Evolutionary conservation across 2,888 invertebrate genomes (phyloP), one percentile per base, ranked within the genome.

Genomic region (Caenorhabditis macrosperma): DNA sequence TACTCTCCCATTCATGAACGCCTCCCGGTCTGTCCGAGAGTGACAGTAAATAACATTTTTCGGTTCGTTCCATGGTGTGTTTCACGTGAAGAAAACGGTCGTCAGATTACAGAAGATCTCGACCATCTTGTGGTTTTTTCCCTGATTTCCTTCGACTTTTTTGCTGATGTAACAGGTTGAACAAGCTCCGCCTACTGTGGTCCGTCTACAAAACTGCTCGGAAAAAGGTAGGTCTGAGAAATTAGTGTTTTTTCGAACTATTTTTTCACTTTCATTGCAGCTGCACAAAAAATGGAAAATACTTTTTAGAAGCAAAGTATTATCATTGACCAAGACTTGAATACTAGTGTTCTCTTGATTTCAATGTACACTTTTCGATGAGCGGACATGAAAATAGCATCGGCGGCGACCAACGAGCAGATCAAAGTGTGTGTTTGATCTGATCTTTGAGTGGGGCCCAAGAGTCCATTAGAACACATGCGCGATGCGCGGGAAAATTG

Each of bases 61-160:
- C 33, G 33, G 26, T 71, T 52, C 60, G 35, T 22, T 41, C n/a
- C n/a, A n/a, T n/a, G n/a, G 38, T 69, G 69, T 22, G 24, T 71
- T 71, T 71, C 71, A 63, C 71, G 71, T 71, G 71, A 71, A 71
- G 22, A 35, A n/a, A 54, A 60, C 61, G 55, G 61, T 55, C 35
- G 63, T 71, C 71, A 63, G 71, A 71, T 63, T 63, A 55, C 63
- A 28, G 54, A 54, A 63, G 61, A 71, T 71, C 54, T 71, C 20
- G 41, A 60, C 61, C 54, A 15, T n/a, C 24, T 26, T 24, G n/a
- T 24, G 28, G 50, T 28, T 60, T 48, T 50, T 68, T 59, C 26
- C 33, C n/a, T 9, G 20, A 50, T 4, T 24, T 71, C 44, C 55
- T 35, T 7, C 6, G 17, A 44, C 6, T 33, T 46, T 46, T 46